Conservation (phyloP, 2,797 vertebrate species). For the Muraenolepis orangiensis region DNA sequence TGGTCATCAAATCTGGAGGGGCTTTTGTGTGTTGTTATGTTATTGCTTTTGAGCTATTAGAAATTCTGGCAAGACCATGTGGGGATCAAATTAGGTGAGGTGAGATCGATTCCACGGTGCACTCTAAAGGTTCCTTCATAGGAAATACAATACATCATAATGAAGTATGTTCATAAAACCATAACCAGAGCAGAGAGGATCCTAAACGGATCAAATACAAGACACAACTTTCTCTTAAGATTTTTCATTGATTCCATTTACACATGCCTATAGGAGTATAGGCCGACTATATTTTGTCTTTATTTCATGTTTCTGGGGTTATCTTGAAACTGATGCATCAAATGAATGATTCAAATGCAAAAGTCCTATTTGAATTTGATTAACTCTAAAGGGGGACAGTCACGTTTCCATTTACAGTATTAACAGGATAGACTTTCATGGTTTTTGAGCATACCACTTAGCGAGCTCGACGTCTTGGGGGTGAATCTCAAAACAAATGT, state of each 20-base stretch:
- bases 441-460: too few species aligned
- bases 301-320: too few species aligned
- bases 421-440: too few species aligned
- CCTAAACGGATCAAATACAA: neutral
- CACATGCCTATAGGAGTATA: neutral
- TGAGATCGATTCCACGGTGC: neutral
- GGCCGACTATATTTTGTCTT: too few species aligned
- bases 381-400: too few species aligned
- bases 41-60: neutral
- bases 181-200: neutral
- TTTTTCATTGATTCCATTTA: neutral
- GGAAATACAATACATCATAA: neutral
- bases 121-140: neutral
- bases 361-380: too few species aligned
- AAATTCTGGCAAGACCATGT: neutral
- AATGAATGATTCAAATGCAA: too few species aligned
- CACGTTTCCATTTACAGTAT: too few species aligned
- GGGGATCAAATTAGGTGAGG: neutral
- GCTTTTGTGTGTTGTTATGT: neutral
- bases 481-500: too few species aligned
- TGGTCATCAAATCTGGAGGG: constrained; percentile 19
- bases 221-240: neutral
- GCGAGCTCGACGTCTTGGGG: too few species aligned
- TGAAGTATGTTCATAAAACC: constrained; percentile 1
- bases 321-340: too few species aligned